phyloP scores from a whole-genome alignment of 2,113 vertebrate species.

The Macrotus californicus region DNA sequence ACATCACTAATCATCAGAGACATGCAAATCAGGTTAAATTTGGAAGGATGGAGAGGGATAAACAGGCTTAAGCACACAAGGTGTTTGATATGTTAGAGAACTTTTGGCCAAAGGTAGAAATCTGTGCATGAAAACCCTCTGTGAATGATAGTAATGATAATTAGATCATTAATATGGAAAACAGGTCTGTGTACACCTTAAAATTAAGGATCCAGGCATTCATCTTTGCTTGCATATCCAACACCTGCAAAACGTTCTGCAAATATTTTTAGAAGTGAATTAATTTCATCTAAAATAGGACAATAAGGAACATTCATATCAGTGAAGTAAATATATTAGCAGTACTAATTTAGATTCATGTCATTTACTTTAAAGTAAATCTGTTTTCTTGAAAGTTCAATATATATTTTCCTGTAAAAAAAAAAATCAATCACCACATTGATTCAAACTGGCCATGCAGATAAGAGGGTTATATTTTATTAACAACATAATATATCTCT shows the following conservation, averaged over 20 bases:
- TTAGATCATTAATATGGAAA: constrained; percentile 16
- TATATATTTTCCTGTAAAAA: constrained; percentile 9
- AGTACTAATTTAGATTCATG: neutral
- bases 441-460: constrained; percentile 1
- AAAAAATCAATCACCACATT: constrained; percentile 29
- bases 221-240: neutral
- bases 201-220: neutral
- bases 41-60: neutral
- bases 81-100: neutral
- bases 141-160: constrained; percentile 3
- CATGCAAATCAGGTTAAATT: neutral
- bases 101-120: neutral
- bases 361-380: neutral
- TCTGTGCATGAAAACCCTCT: neutral
- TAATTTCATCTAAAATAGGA: neutral
- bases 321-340: neutral
- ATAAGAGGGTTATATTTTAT: neutral
- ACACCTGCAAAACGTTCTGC: neutral
- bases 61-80: neutral
- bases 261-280: constrained; percentile 5
- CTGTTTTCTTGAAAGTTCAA: constrained; percentile 27
- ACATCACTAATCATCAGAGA: too few relatives aligned
- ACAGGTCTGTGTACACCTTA: neutral
- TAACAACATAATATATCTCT: neutral
- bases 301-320: neutral